phyloP scores from a whole-genome alignment of 2,888 invertebrate genomes.

The Galeruca laticollis region DNA sequence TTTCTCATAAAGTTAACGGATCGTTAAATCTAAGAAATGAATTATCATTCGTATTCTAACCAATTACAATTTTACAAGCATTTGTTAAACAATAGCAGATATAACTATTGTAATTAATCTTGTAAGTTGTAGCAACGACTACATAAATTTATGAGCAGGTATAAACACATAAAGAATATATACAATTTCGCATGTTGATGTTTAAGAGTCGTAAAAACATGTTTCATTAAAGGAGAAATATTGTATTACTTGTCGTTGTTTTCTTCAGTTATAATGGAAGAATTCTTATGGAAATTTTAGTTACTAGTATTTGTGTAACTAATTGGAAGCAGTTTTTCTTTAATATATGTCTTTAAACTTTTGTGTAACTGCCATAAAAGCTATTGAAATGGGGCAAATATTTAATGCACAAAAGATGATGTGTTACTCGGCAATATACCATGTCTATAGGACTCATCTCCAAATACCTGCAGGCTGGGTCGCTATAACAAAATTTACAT shows the following conservation, averaged over 20 bases:
- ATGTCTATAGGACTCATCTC: too few species aligned
- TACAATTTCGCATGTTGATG: background rate
- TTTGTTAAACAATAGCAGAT: constrained; percentile 12
- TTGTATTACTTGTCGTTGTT: background rate
- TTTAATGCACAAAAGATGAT: too few species aligned
- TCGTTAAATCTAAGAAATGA: constrained; percentile 20
- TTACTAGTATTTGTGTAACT: background rate
- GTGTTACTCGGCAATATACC: too few species aligned
- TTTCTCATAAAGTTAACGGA: constrained; percentile 16
- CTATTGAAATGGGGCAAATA: too few species aligned
- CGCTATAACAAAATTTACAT: too few species aligned
- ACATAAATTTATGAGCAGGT: constrained; percentile 2
- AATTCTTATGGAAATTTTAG: background rate
- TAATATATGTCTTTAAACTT: too few species aligned
- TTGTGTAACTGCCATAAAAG: too few species aligned
- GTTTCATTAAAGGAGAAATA: background rate
- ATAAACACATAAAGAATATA: constrained; percentile 1
- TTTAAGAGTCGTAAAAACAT: background rate
- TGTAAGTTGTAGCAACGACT: background rate
- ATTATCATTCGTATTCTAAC: constrained; percentile 12
- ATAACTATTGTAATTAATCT: constrained; percentile 14
- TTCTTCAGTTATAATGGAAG: background rate
- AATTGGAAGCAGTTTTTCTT: background rate
- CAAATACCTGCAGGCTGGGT: too few species aligned
- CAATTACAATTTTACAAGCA: constrained; percentile 9